Conservation (phyloP, 2,797 vertebrate species). For the Amazona ochrocephala region DNA sequence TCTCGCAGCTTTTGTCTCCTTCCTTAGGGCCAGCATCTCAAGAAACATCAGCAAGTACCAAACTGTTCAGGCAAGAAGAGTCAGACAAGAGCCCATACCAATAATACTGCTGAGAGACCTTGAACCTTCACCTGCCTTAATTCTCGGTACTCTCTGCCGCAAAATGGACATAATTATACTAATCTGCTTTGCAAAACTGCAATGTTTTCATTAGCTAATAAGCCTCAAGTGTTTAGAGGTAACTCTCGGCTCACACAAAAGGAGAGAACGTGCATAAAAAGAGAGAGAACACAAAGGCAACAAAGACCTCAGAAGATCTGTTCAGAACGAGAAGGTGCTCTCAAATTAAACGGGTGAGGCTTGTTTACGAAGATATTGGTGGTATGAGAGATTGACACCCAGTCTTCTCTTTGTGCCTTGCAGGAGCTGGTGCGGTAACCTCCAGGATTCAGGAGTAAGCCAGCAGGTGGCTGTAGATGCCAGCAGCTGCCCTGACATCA, state of each 20-base stretch:
- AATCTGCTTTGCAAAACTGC: neutral
- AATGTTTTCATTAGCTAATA: neutral
- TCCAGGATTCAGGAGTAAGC: neutral
- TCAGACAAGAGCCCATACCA: neutral
- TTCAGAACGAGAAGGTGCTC: neutral
- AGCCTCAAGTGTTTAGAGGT: neutral
- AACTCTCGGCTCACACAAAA: neutral
- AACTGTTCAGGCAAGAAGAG: neutral
- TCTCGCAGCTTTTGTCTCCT: neutral
- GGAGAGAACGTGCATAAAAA: neutral
- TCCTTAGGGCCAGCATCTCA: neutral
- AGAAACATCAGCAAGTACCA: neutral
- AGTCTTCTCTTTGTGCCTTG: neutral
- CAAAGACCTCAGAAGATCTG: neutral
- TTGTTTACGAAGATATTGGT: neutral
- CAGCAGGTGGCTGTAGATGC: slow-evolving; percentile 28
- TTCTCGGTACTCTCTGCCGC: neutral
- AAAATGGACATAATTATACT: neutral
- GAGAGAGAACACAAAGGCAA: neutral
- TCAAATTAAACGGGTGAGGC: neutral
- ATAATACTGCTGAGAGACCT: neutral
- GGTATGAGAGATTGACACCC: neutral
- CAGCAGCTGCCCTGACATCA: neutral
- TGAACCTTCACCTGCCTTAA: neutral
- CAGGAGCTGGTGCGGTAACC: neutral